These are phyloP conservation scores for Brachionus sp. DNA, from an alignment of 1,140 invertebrate genomes.

Conservation along the genomic window DNA sequence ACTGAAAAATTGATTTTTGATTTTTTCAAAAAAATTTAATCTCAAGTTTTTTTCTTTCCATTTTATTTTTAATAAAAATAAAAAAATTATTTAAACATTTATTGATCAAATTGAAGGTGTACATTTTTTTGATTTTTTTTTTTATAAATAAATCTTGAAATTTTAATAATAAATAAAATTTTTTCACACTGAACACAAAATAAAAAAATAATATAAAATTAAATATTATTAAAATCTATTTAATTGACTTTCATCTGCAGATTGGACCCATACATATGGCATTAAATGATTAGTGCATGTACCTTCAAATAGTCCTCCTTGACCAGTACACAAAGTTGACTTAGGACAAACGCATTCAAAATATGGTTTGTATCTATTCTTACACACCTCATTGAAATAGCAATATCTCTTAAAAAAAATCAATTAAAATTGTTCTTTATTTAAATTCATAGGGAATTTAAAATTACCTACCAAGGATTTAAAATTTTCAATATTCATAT, in stretches of 20 bases:
- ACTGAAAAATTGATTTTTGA: background rate
- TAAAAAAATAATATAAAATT: background rate
- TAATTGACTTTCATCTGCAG: background rate
- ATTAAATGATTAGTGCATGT: constrained; percentile 10
- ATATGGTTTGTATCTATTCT: background rate
- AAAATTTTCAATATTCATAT: constrained; percentile 37
- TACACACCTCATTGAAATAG: constrained; percentile 35
- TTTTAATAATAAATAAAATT: background rate
- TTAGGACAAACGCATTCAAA: constrained; percentile 44
- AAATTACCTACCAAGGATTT: background rate
- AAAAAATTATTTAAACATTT: background rate
- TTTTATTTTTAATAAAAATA: background rate
- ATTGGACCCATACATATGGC: constrained; percentile 42
- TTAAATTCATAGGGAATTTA: too few relatives aligned
- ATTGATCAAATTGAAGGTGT: background rate
- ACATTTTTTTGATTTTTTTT: background rate
- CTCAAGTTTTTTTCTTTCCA: background rate
- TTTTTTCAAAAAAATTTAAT: constrained; percentile 1
- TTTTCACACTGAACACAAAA: background rate
- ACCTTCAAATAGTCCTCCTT: constrained; percentile 21
- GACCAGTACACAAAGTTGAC: constrained; percentile 31
- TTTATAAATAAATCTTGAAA: background rate
- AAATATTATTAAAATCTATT: background rate
- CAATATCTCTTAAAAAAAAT: constrained; percentile 39
- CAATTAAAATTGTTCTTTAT: too few relatives aligned